Conservation (phyloP, 2,113 vertebrate genomes). For the Ictidomys tridecemlineatus region DNA sequence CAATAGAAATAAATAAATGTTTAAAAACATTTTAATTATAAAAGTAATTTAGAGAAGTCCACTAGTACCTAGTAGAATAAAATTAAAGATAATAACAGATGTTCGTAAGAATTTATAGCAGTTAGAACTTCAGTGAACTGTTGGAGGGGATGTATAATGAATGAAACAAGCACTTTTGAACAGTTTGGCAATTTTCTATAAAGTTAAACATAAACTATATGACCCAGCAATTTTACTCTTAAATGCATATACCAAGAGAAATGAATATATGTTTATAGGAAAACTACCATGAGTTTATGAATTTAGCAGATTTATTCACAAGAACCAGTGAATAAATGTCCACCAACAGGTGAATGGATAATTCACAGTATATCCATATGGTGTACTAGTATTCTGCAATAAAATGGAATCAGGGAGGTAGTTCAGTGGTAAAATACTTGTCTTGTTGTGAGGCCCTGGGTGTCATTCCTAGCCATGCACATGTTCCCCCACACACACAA, state of each 20-base stretch:
- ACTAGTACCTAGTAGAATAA: not conserved
- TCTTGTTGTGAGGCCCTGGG: not conserved
- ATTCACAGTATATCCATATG: not conserved
- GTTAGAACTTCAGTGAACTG: not conserved
- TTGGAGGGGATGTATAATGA: not conserved
- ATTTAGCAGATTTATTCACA: not conserved
- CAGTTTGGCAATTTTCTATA: not conserved
- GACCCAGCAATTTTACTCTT: not conserved
- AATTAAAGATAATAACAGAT: constrained; percentile 29
- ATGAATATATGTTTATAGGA: not conserved
- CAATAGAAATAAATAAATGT: not conserved
- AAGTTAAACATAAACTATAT: not conserved
- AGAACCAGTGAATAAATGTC: not conserved
- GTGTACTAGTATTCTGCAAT: not conserved
- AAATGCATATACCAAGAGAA: constrained; percentile 1
- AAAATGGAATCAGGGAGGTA: not conserved
- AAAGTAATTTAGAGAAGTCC: not conserved
- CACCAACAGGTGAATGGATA: not conserved
- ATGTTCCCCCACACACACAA: too few species aligned
- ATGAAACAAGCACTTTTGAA: not conserved
- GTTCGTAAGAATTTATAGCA: constrained; percentile 30
- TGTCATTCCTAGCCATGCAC: not conserved
- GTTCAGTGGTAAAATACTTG: not conserved
- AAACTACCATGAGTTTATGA: not conserved
- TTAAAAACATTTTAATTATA: not conserved